These are phyloP conservation scores for Cavia aperea DNA, from an alignment of 2,113 vertebrate species.

Conservation along the genomic window DNA sequence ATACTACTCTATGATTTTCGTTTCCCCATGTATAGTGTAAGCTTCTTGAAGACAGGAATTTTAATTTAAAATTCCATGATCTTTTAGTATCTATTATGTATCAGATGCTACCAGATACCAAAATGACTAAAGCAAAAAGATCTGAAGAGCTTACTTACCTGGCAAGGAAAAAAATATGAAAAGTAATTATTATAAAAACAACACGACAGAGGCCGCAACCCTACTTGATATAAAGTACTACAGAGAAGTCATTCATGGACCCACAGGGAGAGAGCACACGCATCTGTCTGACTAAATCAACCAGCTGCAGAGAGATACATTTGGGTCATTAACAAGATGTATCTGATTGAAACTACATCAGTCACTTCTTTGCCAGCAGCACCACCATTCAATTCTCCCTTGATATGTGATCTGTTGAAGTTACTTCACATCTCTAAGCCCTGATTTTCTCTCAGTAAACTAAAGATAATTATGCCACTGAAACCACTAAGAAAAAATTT, in stretches of 20 bases:
- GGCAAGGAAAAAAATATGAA: neutral
- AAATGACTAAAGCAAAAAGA: constrained; percentile 14
- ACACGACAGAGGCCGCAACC: neutral
- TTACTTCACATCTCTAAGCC: neutral
- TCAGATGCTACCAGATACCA: neutral
- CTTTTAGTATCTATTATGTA: neutral
- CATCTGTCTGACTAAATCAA: neutral
- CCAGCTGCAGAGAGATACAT: neutral
- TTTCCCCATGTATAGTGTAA: neutral
- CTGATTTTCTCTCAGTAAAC: neutral
- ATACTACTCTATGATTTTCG: neutral
- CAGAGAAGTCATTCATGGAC: neutral
- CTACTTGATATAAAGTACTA: neutral
- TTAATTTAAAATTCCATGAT: constrained; percentile 13
- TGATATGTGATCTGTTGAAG: neutral
- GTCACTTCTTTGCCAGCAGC: neutral
- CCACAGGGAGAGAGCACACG: neutral
- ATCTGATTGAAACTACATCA: neutral
- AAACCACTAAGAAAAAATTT: neutral
- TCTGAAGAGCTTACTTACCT: neutral
- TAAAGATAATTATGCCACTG: neutral
- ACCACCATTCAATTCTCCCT: neutral
- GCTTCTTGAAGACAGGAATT: neutral
- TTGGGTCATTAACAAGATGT: neutral
- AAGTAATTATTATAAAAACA: neutral